Conservation (phyloP, 2,888 invertebrate species). For the Stratiomys singularior region DNA sequence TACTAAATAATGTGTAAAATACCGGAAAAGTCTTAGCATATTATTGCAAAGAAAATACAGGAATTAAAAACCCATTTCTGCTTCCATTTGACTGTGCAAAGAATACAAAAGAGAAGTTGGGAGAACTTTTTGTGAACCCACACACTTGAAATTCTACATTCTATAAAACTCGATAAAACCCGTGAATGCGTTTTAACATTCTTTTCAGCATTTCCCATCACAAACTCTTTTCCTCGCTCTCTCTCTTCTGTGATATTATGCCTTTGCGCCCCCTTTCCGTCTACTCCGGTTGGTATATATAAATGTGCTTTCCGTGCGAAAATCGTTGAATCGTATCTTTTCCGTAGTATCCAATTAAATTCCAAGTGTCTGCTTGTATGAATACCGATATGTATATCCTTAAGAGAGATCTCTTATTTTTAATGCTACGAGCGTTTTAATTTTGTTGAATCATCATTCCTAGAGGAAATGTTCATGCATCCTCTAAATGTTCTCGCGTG, state of each 20-base stretch:
- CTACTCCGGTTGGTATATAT: not conserved
- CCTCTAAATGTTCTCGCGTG: not conserved
- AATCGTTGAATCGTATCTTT: conserved; percentile 27
- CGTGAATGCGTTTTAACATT: conserved; percentile 2
- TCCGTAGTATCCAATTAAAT: conserved; percentile 35
- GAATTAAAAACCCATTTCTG: no score
- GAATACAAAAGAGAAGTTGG: no score
- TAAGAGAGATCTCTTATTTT: conserved; percentile 6
- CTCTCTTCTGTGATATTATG: no score
- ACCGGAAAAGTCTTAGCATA: no score
- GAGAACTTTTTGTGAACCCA: not conserved
- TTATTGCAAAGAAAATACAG: no score
- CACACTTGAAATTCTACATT: not conserved
- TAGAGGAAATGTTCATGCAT: conserved; percentile 5
- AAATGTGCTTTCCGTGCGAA: conserved; percentile 20
- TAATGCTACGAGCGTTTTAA: conserved; percentile 30
- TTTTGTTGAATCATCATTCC: conserved; percentile 25
- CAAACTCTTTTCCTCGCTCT: not conserved
- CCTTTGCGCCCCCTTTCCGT: no score
- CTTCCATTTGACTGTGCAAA: no score
- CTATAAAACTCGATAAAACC: not conserved
- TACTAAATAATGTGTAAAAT: no score
- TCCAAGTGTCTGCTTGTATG: conserved; percentile 13
- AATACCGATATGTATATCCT: not conserved
- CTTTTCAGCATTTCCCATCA: not conserved